These are phyloP conservation scores for Rhopalosiphum padi DNA, from an alignment of 1,140 invertebrate species.

Conservation along the genomic window DNA sequence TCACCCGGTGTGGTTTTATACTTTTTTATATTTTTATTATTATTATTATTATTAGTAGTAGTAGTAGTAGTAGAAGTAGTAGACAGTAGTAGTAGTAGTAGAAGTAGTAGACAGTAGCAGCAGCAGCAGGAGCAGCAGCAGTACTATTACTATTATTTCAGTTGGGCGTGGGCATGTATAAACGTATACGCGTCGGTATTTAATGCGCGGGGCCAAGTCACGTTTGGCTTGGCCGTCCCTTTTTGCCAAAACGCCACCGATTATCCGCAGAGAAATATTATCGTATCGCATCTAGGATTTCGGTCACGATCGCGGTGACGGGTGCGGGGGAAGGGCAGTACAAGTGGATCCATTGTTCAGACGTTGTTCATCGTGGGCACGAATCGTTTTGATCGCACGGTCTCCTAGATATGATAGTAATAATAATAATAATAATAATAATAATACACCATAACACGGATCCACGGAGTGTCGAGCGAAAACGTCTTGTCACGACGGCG, in stretches of 20 bases:
- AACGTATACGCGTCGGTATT: background rate
- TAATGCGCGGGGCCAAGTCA: conserved; percentile 28
- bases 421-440: background rate
- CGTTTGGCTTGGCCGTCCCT: conserved; percentile 11
- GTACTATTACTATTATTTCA: background rate
- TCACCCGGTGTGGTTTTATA: background rate
- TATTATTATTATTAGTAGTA: background rate
- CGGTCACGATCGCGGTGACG: background rate
- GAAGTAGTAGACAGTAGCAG: too few species aligned
- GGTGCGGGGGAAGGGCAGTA: background rate
- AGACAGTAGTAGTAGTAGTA: too few species aligned
- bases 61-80: too few species aligned
- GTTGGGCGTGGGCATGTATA: background rate
- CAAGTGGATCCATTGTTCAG: background rate
- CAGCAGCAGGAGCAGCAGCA: too few species aligned
- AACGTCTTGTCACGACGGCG: background rate
- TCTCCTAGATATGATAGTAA: background rate
- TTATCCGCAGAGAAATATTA: background rate
- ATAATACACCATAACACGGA: background rate
- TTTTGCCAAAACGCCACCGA: conserved; percentile 32
- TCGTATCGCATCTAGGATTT: background rate
- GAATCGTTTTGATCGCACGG: background rate
- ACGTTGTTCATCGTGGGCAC: background rate
- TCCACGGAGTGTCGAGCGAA: background rate
- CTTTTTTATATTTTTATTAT: background rate